Evolutionary conservation across 2,113 vertebrate species (phyloP).

Genomic region (Elachura formosa): DNA sequence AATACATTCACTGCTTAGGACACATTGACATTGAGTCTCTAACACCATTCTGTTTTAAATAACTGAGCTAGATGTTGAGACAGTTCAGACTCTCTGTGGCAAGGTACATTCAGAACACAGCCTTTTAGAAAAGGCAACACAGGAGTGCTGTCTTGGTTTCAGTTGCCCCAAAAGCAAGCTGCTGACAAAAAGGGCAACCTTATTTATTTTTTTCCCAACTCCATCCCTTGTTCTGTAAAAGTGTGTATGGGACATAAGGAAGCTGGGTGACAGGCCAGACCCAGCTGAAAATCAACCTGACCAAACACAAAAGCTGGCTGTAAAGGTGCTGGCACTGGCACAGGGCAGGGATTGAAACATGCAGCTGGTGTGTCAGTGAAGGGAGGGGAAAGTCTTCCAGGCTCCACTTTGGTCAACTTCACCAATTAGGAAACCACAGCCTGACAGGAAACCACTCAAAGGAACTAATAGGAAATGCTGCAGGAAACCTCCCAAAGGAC

Average conservation of each 20-base stretch:
- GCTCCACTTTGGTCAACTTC: not conserved
- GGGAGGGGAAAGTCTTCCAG: not conserved
- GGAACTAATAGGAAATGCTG: not conserved
- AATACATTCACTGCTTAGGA: not conserved
- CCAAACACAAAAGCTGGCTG: not conserved
- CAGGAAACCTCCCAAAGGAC: not conserved
- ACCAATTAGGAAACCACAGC: constrained; percentile 4
- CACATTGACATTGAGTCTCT: not conserved
- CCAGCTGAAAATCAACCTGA: not conserved
- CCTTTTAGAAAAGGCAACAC: not conserved
- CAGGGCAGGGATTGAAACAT: not conserved
- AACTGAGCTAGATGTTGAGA: not conserved
- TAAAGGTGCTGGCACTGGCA: not conserved
- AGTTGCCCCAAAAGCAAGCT: not conserved
- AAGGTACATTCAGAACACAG: not conserved
- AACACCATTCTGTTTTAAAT: not conserved
- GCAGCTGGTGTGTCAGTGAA: fast-evolving
- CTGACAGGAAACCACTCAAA: not conserved
- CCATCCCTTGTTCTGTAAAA: not conserved
- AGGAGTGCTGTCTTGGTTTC: not conserved
- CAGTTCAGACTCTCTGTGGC: not conserved
- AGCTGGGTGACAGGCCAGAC: not conserved
- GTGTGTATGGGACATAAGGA: not conserved
- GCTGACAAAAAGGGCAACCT: not conserved
- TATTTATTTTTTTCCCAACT: not conserved